Percentiles rank a stretch among this genome's conserved stretches.
Conservation (phyloP, 2,797 vertebrate genomes). For the Eulemur coronatus region DNA sequence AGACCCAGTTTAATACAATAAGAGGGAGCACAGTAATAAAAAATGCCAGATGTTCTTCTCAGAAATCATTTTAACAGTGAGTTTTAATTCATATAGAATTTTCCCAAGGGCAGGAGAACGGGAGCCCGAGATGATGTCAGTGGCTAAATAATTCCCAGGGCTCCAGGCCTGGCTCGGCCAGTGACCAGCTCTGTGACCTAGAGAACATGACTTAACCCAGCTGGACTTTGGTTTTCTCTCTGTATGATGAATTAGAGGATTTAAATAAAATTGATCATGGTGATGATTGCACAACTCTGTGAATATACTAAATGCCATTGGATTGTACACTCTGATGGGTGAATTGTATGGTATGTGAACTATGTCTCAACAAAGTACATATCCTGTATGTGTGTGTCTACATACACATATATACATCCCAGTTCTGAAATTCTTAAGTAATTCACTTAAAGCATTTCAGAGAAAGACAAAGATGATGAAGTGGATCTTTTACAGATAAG, state of each 20-base stretch:
- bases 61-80: neutral
- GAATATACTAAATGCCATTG: neutral
- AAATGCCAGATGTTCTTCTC: neutral
- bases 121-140: neutral
- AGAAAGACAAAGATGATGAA: neutral
- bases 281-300: neutral
- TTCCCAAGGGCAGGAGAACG: neutral
- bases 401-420: neutral
- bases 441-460: neutral
- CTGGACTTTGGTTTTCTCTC: neutral
- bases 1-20: neutral
- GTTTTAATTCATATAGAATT: neutral
- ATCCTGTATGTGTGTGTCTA: neutral
- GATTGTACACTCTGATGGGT: neutral
- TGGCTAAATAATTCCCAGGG: neutral
- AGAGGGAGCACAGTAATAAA: neutral
- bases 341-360: neutral
- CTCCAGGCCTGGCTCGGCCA: neutral
- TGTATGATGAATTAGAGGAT: neutral
- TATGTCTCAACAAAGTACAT: neutral
- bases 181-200: neutral
- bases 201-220: neutral
- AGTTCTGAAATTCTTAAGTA: neutral
- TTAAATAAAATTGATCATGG: neutral
- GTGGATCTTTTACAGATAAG: neutral